Conservation (phyloP, 2,113 vertebrate species). For the Apteryx mantelli region DNA sequence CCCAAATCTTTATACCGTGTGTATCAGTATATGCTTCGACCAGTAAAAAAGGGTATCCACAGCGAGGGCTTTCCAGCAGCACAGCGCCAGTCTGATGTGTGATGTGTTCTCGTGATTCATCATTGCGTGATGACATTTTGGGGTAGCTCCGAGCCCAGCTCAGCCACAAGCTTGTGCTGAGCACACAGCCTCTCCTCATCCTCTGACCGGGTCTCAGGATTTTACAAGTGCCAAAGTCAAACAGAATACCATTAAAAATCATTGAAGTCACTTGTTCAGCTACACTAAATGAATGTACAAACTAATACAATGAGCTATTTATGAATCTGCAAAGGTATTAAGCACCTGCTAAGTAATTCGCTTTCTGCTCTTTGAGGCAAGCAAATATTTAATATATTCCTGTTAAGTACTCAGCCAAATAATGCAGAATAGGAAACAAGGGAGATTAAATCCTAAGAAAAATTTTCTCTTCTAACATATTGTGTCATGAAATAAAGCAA, state of each 20-base stretch:
- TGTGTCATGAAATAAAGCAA: not conserved
- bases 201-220: not conserved
- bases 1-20: not conserved
- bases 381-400: not conserved
- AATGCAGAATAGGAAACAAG: not conserved
- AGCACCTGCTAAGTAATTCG: not conserved
- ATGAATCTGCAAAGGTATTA: not conserved
- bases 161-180: not conserved
- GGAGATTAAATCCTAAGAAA: not conserved
- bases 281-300: not conserved
- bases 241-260: not conserved
- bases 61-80: not conserved
- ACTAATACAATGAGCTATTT: not conserved
- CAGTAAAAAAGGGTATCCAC: not conserved
- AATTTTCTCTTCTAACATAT: not conserved
- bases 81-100: rapidly evolving
- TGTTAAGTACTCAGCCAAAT: not conserved
- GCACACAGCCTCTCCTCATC: not conserved
- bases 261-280: not conserved
- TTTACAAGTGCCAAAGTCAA: not conserved
- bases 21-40: not conserved
- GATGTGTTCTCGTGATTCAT: not conserved
- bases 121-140: rapidly evolving
- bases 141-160: not conserved
- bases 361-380: not conserved